Conservation (phyloP, 2,797 vertebrate genomes). For the Selene dorsalis region DNA sequence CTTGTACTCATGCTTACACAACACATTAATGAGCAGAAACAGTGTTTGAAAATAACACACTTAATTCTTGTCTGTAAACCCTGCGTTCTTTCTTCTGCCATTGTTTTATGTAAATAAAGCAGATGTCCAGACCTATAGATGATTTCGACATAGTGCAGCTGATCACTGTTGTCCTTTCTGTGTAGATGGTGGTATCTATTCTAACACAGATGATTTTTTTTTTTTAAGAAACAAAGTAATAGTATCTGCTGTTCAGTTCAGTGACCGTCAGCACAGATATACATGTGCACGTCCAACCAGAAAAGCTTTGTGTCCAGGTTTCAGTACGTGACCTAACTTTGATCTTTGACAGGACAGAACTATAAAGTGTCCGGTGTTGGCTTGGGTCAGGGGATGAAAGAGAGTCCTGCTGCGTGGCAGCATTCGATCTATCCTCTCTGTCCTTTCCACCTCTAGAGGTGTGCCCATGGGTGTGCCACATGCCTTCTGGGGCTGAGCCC, state of each 20-base stretch:
- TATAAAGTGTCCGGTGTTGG: conserved; percentile 58
- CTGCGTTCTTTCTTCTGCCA: neutral
- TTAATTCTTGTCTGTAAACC: neutral
- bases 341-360: conserved; percentile 46
- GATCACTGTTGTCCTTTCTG: neutral
- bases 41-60: neutral
- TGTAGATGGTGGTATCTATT: neutral
- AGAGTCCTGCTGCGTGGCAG: conserved; percentile 52
- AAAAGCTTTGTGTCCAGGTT: conserved; percentile 16
- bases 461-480: conserved; percentile 42
- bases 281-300: neutral
- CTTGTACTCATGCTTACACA: conserved; percentile 27
- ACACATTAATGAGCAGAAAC: neutral
- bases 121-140: neutral
- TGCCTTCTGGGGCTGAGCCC: conserved; percentile 43
- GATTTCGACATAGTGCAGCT: neutral
- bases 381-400: conserved; percentile 41
- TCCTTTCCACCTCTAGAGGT: conserved; percentile 62
- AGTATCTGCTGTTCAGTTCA: neutral
- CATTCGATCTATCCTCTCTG: conserved; percentile 61
- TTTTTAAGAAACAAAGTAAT: neutral
- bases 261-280: neutral
- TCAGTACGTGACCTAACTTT: conserved; percentile 73
- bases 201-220: neutral
- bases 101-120: neutral